These are phyloP conservation scores for Origma solitaria DNA, from an alignment of 2,113 vertebrate species.

Conservation along the genomic window DNA sequence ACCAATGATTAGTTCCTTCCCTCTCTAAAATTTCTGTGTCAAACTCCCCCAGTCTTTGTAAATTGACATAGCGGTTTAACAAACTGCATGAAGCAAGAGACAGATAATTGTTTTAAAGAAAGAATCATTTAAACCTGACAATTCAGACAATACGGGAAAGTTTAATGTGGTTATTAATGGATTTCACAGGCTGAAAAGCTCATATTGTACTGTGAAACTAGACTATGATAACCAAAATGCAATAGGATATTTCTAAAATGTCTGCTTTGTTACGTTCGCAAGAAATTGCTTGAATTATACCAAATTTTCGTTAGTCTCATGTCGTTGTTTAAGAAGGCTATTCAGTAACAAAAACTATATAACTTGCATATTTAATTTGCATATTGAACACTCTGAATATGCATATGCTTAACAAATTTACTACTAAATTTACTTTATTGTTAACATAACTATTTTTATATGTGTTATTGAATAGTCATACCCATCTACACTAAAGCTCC, in stretches of 20 bases:
- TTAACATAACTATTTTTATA: not conserved
- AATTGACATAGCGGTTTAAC: constrained; percentile 35
- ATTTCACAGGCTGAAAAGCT: constrained; percentile 67
- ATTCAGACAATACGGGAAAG: constrained; percentile 53
- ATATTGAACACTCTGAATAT: not conserved
- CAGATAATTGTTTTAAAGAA: constrained; percentile 38
- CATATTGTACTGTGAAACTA: constrained; percentile 61
- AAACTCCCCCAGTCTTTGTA: constrained; percentile 23
- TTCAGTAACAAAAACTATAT: not conserved
- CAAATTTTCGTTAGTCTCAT: not conserved
- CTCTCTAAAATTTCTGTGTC: not conserved
- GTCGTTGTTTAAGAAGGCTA: not conserved
- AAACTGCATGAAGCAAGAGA: constrained; percentile 32
- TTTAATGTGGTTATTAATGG: constrained; percentile 70
- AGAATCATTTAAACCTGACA: constrained; percentile 56
- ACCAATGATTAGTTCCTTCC: constrained; percentile 38
- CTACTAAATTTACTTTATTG: not conserved
- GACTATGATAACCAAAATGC: constrained; percentile 54
- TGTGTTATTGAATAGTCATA: not conserved
- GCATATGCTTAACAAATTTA: not conserved
- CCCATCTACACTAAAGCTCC: not conserved
- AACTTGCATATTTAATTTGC: not conserved
- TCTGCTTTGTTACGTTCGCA: not conserved
- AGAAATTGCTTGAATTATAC: not conserved
- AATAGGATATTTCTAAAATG: constrained; percentile 20